These are phyloP conservation scores for Corella eumyota DNA, from an alignment of 23 tunicate species.

Conservation along the genomic window DNA sequence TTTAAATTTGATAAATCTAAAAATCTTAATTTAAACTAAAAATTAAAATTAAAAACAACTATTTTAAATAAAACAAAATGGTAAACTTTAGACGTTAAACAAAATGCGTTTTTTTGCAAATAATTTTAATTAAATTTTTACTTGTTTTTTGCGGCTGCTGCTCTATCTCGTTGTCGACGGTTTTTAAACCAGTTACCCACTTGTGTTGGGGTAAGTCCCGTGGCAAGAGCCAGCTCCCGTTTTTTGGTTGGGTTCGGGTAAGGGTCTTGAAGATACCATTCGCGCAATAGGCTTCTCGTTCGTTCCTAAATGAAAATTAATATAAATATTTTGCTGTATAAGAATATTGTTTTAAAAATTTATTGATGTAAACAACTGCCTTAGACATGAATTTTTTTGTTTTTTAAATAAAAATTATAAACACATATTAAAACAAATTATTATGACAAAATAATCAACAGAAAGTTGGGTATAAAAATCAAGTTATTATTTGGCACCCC, in stretches of 20 bases:
- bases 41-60: too few species aligned
- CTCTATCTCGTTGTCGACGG: conserved; percentile 94
- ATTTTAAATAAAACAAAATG: too few species aligned
- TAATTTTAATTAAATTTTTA: conserved; percentile 6
- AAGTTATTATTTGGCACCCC: too few species aligned
- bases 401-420: background rate
- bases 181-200: conserved; percentile 99
- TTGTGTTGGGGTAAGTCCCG: conserved; percentile 96
- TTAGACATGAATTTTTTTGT: background rate
- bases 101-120: too few species aligned
- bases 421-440: too few species aligned
- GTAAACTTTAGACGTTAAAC: too few species aligned
- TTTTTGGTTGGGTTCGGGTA: conserved; percentile 95
- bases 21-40: too few species aligned
- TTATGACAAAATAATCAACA: too few species aligned
- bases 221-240: conserved; percentile 74
- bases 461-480: too few species aligned
- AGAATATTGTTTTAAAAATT: background rate
- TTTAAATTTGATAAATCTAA: background rate
- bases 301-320: conserved; percentile 31
- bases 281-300: conserved; percentile 78
- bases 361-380: too few species aligned
- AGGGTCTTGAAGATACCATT: conserved; percentile 81
- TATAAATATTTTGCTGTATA: too few species aligned
- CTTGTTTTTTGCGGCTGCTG: conserved; percentile 92